Evolutionary conservation across 2,797 vertebrate species (phyloP).

Genomic region (Loris lydekkerianus): DNA sequence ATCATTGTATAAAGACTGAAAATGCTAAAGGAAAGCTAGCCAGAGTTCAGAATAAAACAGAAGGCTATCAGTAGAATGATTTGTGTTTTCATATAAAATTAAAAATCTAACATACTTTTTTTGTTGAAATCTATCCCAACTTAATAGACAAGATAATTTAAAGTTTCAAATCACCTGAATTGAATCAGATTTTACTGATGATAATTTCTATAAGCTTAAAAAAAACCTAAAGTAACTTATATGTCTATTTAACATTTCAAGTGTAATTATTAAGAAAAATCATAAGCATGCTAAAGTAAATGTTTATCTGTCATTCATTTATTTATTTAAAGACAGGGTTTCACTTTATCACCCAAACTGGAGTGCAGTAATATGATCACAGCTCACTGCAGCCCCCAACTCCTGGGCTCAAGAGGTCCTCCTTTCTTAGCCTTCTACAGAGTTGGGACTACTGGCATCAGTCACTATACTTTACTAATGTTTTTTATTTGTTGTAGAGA

Average conservation of each 20-base stretch:
- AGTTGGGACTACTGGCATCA: neutral
- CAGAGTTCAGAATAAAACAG: constrained; percentile 36
- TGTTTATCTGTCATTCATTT: neutral
- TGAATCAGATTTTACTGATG: neutral
- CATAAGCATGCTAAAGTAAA: neutral
- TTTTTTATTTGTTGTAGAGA: too few relatives aligned
- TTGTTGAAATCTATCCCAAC: neutral
- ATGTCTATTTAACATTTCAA: constrained; percentile 23
- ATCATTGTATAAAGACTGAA: neutral
- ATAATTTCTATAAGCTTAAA: neutral
- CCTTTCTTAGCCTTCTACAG: neutral
- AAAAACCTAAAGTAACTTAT: neutral
- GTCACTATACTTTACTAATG: too few relatives aligned
- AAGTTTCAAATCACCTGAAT: constrained; percentile 18
- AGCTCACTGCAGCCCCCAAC: neutral
- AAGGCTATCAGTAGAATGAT: neutral
- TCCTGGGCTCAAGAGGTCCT: neutral
- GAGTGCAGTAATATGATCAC: neutral
- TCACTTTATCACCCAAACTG: neutral
- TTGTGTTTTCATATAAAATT: constrained; percentile 28
- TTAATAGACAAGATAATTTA: constrained; percentile 12
- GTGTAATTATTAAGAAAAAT: neutral
- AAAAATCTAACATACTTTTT: constrained; percentile 1
- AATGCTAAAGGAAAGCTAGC: constrained; percentile 26
- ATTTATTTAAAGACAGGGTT: neutral